Evolutionary conservation across 1,140 invertebrate genomes (phyloP).

Genomic region (Drosophila willistoni): DNA sequence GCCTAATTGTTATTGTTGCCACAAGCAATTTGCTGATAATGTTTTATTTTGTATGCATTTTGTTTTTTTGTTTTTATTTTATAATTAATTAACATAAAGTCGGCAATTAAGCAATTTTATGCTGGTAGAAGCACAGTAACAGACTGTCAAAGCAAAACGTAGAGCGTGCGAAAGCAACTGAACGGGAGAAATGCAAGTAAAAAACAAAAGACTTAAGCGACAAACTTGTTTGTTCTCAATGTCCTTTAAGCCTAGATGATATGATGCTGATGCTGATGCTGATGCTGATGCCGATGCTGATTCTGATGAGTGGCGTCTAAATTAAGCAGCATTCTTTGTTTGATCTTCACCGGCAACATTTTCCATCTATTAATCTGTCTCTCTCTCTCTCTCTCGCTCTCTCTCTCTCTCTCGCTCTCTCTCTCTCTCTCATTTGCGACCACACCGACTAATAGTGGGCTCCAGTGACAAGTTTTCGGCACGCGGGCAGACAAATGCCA

Average conservation of each 20-base stretch:
- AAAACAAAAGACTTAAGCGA: conserved; percentile 62
- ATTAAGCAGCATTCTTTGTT: conserved; percentile 55
- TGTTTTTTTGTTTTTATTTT: conserved; percentile 16
- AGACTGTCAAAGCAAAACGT: not conserved
- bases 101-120: conserved; percentile 30
- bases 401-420: not conserved
- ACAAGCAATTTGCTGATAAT: conserved; percentile 41
- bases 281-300: not conserved
- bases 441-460: conserved; percentile 40
- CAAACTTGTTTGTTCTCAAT: conserved; percentile 59
- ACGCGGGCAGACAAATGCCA: conserved; percentile 80
- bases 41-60: conserved; percentile 41
- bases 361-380: conserved; percentile 7
- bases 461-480: conserved; percentile 80
- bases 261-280: not conserved
- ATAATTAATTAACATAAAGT: conserved; percentile 29
- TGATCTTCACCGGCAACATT: conserved; percentile 66
- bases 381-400: not conserved
- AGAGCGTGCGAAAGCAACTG: conserved; percentile 1
- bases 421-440: conserved; percentile 20
- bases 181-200: not conserved
- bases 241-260: conserved; percentile 2
- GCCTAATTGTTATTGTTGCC: conserved; percentile 61
- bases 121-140: conserved; percentile 1
- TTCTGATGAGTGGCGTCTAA: conserved; percentile 63